Conservation (phyloP, 64 coral and sea anemone species). For the Astreopora myriophthalma region DNA sequence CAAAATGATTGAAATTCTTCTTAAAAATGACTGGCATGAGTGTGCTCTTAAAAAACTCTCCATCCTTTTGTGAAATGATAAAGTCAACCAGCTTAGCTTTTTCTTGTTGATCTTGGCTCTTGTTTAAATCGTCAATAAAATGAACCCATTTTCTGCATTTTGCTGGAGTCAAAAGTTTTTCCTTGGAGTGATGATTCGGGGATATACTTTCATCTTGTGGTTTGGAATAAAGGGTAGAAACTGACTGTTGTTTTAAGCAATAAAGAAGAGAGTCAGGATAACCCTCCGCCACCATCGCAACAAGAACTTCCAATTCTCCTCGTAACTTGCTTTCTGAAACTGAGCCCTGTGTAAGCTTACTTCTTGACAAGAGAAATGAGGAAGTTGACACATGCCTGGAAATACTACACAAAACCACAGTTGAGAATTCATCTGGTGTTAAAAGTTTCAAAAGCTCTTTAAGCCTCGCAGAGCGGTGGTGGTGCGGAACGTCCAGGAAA, state of each 20-base stretch:
- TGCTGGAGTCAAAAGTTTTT: slow-evolving; percentile 16
- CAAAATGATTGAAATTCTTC: slow-evolving; percentile 7
- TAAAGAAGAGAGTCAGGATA: not conserved
- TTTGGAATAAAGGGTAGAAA: slow-evolving; percentile 40
- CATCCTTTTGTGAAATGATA: not conserved
- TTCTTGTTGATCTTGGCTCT: slow-evolving; percentile 11
- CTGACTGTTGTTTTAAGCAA: not conserved
- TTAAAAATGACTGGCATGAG: slow-evolving; percentile 13
- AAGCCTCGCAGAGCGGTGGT: slow-evolving; percentile 27
- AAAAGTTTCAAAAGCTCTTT: slow-evolving; percentile 39
- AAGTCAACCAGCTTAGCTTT: not conserved
- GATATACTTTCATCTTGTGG: slow-evolving; percentile 19
- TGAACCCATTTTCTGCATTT: slow-evolving; percentile 11
- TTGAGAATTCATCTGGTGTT: slow-evolving; percentile 22
- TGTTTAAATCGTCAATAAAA: slow-evolving; percentile 56
- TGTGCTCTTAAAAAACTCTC: not conserved
- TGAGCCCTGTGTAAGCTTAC: slow-evolving; percentile 17
- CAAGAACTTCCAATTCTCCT: slow-evolving; percentile 28
- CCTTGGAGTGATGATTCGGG: not conserved
- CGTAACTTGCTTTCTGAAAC: slow-evolving; percentile 33
- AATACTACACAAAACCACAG: slow-evolving; percentile 2
- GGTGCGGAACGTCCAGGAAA: slow-evolving; percentile 26
- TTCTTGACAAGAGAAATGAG: slow-evolving; percentile 13
- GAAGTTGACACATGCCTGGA: slow-evolving; percentile 17
- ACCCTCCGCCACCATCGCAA: not conserved